phyloP scores from a whole-genome alignment of 2,888 invertebrate genomes.

The Willowsia nigromaculata region DNA sequence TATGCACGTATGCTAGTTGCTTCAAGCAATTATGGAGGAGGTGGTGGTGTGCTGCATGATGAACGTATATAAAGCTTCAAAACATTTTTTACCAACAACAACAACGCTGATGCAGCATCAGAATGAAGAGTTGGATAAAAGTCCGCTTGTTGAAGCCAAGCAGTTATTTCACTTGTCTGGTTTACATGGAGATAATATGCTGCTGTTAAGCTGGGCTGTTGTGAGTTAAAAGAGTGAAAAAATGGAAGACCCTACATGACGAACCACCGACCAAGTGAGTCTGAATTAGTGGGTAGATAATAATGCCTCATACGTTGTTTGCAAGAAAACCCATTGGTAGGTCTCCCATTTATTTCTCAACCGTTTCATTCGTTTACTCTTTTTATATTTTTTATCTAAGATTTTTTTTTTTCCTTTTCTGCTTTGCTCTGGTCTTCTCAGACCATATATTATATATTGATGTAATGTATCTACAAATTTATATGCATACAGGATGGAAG shows the following conservation, averaged over 20 bases:
- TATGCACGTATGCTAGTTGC: constrained; percentile 42
- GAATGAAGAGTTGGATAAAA: constrained; percentile 23
- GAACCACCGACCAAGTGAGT: constrained; percentile 78
- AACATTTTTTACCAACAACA: constrained; percentile 16
- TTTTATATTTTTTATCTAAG: constrained; percentile 22
- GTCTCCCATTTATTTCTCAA: constrained; percentile 75
- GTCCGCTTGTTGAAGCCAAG: constrained; percentile 31
- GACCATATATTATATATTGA: not conserved
- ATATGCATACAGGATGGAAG: not conserved
- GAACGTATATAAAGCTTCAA: not conserved
- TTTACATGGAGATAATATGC: constrained; percentile 42
- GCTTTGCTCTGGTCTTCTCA: not conserved
- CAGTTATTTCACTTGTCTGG: constrained; percentile 60
- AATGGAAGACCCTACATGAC: constrained; percentile 77
- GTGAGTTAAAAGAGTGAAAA: constrained; percentile 13
- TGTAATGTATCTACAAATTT: not conserved
- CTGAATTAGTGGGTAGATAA: constrained; percentile 78
- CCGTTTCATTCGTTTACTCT: constrained; percentile 64
- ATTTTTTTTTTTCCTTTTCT: not conserved
- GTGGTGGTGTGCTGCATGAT: constrained; percentile 19
- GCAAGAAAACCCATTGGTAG: constrained; percentile 76
- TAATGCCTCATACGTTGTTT: constrained; percentile 77
- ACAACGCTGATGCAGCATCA: not conserved
- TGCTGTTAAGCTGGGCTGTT: constrained; percentile 3
- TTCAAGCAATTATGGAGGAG: constrained; percentile 63